Evolutionary conservation across 2,113 vertebrate species (phyloP), one percentile per base, ranked within the genome.

Genomic region (Pedetes capensis): DNA sequence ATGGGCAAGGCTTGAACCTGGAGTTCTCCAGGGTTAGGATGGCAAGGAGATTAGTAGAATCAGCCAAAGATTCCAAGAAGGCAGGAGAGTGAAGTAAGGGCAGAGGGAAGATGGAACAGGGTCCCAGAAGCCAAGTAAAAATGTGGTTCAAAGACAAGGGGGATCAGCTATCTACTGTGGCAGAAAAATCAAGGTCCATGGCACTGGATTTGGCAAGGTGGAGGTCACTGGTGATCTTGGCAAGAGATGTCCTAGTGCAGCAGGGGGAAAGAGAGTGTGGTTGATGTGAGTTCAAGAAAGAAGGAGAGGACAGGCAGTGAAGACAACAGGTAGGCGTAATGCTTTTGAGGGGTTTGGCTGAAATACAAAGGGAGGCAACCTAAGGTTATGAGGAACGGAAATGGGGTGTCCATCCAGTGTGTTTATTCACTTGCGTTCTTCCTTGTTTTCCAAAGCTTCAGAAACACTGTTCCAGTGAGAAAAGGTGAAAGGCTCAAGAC

Each of bases 51-150:
- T 34, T 39, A 76, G 27, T 12, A 18, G 2, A 47, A 18, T 74
- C 42, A 49, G 23, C 42, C 32, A 57, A 37, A 6, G 37, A 59
- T 51, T 47, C 39, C 23, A 17, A 51, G 44, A 69, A 90, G 63
- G 75, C n/a, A 71, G 84, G 66, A 6, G 63, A 69, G 75, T 9
- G 9, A 89, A 14, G 96, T 96, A 96, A 97, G 92, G 80, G 13
- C 22, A 49, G 34, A 57, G 42, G 27, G 88, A 68, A 98, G 96
- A 57, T 87, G 42, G 87, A 59, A 91, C 69, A 59, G 71, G 91
- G 88, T 96, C 91, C 97, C 94, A 87, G 87, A 94, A 97, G 95
- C 93, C 97, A 78, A 97, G 44, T 61, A 55, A 68, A 2, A n/a
- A 47, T 0, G 27, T 16, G 49, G 11, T 14, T 89, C 64, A 61